These are phyloP conservation scores for Sarcophaga variegata DNA, from an alignment of 2,888 invertebrate species.

Conservation along the genomic window DNA sequence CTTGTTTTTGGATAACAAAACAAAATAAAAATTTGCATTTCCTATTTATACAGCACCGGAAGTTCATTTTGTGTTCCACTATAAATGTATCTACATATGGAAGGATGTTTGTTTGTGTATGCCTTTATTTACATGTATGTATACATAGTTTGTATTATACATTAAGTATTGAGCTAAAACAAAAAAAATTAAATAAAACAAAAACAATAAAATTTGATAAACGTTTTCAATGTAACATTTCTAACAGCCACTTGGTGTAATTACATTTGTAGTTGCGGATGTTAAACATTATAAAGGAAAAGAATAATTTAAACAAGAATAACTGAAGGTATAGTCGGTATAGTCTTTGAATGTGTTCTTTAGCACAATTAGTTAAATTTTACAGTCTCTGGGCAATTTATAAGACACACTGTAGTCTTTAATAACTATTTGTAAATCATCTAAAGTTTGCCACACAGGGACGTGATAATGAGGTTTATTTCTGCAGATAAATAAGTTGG, in stretches of 20 bases:
- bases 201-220: conserved; percentile 62
- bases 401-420: too few relatives aligned
- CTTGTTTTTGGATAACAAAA: conserved; percentile 62
- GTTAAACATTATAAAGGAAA: conserved; percentile 61
- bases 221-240: conserved; percentile 68
- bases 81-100: conserved; percentile 1
- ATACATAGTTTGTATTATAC: neutral
- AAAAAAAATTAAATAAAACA: neutral
- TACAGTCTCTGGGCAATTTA: too few relatives aligned
- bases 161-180: neutral
- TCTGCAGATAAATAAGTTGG: too few relatives aligned
- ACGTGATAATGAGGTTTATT: too few relatives aligned
- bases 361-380: too few relatives aligned
- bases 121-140: conserved; percentile 26
- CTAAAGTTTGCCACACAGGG: too few relatives aligned
- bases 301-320: conserved; percentile 25
- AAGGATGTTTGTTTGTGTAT: conserved; percentile 24
- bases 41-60: conserved; percentile 68
- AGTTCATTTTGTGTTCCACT: conserved; percentile 52
- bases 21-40: conserved; percentile 69
- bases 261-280: conserved; percentile 69
- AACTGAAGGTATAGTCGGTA: neutral
- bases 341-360: too few relatives aligned
- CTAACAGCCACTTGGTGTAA: conserved; percentile 70
- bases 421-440: too few relatives aligned